Conservation (phyloP, 2,797 vertebrate species). For the Tinamus major region DNA sequence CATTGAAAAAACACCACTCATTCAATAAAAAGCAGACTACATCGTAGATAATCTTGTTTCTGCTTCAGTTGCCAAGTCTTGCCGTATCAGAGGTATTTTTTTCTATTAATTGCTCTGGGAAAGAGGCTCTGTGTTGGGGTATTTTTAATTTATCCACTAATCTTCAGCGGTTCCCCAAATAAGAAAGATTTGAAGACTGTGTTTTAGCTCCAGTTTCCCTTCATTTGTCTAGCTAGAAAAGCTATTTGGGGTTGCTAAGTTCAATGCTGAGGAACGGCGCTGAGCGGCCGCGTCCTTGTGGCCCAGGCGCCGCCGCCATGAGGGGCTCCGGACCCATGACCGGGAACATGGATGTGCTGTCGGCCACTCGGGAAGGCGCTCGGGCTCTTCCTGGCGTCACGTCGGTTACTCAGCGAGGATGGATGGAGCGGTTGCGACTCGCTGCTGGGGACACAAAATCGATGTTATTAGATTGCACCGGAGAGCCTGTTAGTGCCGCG, state of each 20-base stretch:
- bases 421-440: accelerated
- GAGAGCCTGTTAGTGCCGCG: accelerated
- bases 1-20: neutral
- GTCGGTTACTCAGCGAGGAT: accelerated
- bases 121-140: neutral
- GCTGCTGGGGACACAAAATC: accelerated
- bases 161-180: neutral
- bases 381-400: neutral
- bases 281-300: no score
- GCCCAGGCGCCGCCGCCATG: no score
- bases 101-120: neutral
- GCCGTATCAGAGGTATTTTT: neutral
- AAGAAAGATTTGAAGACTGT: neutral
- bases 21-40: neutral
- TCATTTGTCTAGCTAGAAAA: neutral
- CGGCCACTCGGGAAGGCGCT: neutral
- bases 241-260: neutral
- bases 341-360: accelerated
- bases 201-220: neutral
- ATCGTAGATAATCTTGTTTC: neutral
- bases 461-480: accelerated
- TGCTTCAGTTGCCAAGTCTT: neutral
- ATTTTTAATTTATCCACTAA: neutral
- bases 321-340: neutral
- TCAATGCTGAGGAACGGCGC: no score